Conservation (phyloP, 2,113 vertebrate genomes). For the Gavialis gangeticus region DNA sequence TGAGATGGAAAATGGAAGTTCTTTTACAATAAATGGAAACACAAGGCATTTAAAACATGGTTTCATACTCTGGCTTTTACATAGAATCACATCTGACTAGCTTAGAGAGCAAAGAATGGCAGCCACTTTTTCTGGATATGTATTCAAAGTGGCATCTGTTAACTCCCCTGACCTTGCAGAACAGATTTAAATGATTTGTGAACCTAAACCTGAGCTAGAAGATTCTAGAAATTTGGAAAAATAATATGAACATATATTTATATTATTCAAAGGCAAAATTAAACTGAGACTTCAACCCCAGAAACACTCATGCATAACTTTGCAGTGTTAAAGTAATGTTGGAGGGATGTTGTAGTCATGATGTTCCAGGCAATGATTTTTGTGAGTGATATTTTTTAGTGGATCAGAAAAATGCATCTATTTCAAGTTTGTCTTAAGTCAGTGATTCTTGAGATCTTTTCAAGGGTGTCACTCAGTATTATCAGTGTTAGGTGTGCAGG, state of each 20-base stretch:
- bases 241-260: neutral
- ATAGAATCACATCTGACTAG: neutral
- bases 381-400: too few species aligned
- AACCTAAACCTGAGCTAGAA: too few species aligned
- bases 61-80: neutral
- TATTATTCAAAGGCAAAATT: neutral
- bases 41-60: neutral
- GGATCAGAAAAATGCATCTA: too few species aligned
- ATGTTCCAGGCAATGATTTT: too few species aligned
- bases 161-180: neutral
- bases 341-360: too few species aligned
- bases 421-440: too few species aligned
- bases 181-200: neutral
- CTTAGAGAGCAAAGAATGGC: neutral
- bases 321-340: neutral
- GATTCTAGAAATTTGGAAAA: neutral
- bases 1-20: neutral
- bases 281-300: neutral
- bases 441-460: too few species aligned
- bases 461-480: too few species aligned
- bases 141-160: neutral
- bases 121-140: neutral
- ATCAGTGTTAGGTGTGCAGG: too few species aligned
- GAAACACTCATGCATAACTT: neutral
- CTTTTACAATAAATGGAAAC: neutral